Percentiles rank a stretch among this genome's conserved stretches.
These are phyloP conservation scores for Sciaenops ocellatus DNA, from an alignment of 2,797 vertebrate species.

Conservation along the genomic window DNA sequence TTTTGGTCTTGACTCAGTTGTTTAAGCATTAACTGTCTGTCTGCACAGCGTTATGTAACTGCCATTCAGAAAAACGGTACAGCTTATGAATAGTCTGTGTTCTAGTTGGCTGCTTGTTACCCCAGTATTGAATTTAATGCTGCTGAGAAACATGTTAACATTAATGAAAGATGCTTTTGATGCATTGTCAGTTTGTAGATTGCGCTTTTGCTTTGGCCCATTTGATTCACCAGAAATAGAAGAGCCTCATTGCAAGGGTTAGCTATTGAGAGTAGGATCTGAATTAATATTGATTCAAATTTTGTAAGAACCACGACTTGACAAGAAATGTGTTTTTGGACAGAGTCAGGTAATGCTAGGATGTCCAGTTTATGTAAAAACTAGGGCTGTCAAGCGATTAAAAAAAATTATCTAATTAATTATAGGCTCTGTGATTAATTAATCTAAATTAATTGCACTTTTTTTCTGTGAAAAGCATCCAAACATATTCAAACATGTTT, in stretches of 20 bases:
- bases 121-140: background rate
- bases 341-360: background rate
- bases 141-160: background rate
- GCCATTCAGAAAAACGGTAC: constrained; percentile 23
- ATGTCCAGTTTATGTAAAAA: background rate
- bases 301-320: background rate
- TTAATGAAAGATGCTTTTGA: background rate
- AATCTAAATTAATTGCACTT: too few relatives aligned
- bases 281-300: background rate
- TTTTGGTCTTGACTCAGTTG: background rate
- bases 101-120: constrained; percentile 14
- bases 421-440: too few relatives aligned
- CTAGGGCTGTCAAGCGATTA: too few relatives aligned
- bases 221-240: background rate
- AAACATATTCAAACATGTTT: too few relatives aligned
- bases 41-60: constrained; percentile 27
- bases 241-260: background rate
- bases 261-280: background rate
- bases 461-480: too few relatives aligned
- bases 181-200: background rate
- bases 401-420: too few relatives aligned
- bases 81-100: constrained; percentile 39
- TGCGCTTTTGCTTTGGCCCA: background rate
- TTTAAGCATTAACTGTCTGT: constrained; percentile 29
- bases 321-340: background rate